Base-by-base conservation (phyloP, 2,888 invertebrate species). In the Clivina fossor region DNA sequence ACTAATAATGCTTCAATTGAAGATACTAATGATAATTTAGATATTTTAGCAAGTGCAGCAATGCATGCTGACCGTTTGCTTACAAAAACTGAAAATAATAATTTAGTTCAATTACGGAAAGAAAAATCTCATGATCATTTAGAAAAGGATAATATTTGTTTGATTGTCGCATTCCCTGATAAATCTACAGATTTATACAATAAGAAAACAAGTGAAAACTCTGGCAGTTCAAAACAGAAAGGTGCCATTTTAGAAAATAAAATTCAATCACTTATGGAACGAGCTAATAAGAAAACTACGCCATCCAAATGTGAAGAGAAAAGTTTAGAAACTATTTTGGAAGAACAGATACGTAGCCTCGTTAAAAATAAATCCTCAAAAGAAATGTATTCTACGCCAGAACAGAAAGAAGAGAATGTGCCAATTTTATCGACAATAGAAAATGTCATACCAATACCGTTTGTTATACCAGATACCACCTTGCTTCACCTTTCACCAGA, bases 401-500 rank as follows among this genome's bases (percentile, higher is more conserved):
- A 7, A 24, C 4, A 24, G 4, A 24, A 4, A 24, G 5, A 4
- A 24, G 9, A 24, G 4, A 24, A 7, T 24, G 9, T 24, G 4
- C 26, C 26, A 24, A 9, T 7, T 7, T 7, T 9, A 24, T 24
- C 26, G 26, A 24, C 4, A 24, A 24, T 24, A 7, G 26, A 24
- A 24, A n/a, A n/a, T n/a, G n/a, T n/a, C n/a, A n/a, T n/a, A n/a
- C n/a, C n/a, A n/a, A n/a, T n/a, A n/a, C 15, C 54, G 13, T 46
- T 51, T 11, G 40, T 32, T 32, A 51, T 54, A 24, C 54, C 54
- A 4, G 46, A 54, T 20, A 54, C 54, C 13, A 38, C 54, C 18
- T 28, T 32, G 18, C 11, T 54, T 15, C 44, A 44, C 35, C 35
- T 54, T 15, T 35, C 20, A 18, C 54, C 54, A 9, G 54, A 54